These are phyloP conservation scores for Acanthoscelides obtectus DNA, from an alignment of 2,888 invertebrate species.

Conservation along the genomic window DNA sequence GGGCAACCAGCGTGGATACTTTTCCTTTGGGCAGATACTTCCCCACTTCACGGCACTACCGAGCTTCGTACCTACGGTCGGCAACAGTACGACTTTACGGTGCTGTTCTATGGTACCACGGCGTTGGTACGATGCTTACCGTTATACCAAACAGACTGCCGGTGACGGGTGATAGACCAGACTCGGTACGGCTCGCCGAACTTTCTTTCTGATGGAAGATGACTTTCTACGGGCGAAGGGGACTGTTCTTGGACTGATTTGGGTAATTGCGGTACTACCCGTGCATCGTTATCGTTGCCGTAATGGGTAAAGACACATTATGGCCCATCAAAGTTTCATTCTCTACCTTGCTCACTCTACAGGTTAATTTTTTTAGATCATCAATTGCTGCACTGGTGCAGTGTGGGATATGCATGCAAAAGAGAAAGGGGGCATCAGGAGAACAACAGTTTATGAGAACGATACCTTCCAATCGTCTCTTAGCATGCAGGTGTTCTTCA, in stretches of 20 bases:
- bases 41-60: neutral
- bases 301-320: too few species aligned
- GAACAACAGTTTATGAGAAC: too few species aligned
- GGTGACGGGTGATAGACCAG: neutral
- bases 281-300: neutral
- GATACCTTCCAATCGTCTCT: too few species aligned
- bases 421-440: too few species aligned
- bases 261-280: neutral
- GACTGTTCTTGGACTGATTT: neutral
- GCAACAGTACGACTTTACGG: conserved; percentile 6
- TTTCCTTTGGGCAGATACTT: neutral
- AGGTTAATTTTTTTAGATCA: too few species aligned
- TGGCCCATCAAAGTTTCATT: too few species aligned
- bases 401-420: too few species aligned
- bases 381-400: too few species aligned
- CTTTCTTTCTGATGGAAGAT: neutral
- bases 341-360: too few species aligned
- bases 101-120: neutral
- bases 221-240: neutral
- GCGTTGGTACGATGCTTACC: neutral
- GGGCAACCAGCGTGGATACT: conserved; percentile 2
- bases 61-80: neutral
- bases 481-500: too few species aligned
- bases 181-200: neutral
- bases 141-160: neutral